Conservation (phyloP, 2,888 invertebrate species). For the Apodemia duryi region DNA sequence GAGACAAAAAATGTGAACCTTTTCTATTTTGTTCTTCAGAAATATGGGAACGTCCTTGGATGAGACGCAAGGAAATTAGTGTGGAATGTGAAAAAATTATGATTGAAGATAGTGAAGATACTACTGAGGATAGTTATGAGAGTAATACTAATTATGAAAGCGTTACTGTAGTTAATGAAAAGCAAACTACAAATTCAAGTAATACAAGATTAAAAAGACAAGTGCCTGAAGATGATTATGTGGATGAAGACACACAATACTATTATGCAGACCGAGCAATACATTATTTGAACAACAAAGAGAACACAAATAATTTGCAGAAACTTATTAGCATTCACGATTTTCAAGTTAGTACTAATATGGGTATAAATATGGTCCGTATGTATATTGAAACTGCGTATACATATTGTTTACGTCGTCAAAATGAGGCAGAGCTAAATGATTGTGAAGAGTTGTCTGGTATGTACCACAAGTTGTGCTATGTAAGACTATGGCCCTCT, state of each 20-base stretch:
- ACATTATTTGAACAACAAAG: conserved; percentile 44
- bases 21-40: conserved; percentile 59
- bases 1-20: conserved; percentile 23
- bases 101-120: conserved; percentile 27
- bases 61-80: conserved; percentile 49
- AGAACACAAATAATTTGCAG: conserved; percentile 48
- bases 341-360: conserved; percentile 43
- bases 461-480: conserved; percentile 48
- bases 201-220: conserved; percentile 39
- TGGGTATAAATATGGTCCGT: conserved; percentile 46
- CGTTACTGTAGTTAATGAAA: conserved; percentile 20
- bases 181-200: conserved; percentile 23
- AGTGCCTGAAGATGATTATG: conserved; percentile 42
- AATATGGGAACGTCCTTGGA: conserved; percentile 78
- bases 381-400: conserved; percentile 59
- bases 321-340: conserved; percentile 54
- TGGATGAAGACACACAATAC: conserved; percentile 53
- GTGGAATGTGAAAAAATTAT: conserved; percentile 47
- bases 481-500: conserved; percentile 55
- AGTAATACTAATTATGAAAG: conserved; percentile 20
- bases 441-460: conserved; percentile 59
- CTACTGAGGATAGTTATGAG: conserved; percentile 34
- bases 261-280: conserved; percentile 55
- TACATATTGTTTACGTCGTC: conserved; percentile 51
- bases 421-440: conserved; percentile 38